Base-by-base conservation (phyloP, 2,113 vertebrate genomes). In the Lagopus leucura region DNA sequence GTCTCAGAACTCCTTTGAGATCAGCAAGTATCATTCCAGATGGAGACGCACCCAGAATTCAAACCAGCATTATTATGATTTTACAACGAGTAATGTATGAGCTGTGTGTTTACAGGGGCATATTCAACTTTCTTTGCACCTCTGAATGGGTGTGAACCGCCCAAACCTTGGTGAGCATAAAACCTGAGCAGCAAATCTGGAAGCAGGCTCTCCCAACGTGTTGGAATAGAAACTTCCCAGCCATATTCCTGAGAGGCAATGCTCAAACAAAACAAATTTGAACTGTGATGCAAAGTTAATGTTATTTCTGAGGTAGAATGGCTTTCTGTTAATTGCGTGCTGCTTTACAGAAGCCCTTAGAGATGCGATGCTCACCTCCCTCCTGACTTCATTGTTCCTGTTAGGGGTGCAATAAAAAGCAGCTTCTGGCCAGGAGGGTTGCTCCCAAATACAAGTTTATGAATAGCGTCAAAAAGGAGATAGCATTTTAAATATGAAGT, bases 1-100 rank as follows among this genome's bases (percentile, higher is more conserved):
- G 48, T 90, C 87, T 91, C 77, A 76, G 86, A 93, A 90, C 69
- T 90, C 91, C 86, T 91, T 36, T 48, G 91, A 86, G 86, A 96
- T 82, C 88, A 92, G 73, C 90, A 77, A 86, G 60, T 67, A 38
- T 48, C 76, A 10, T 66, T 92, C 54, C 4, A 52, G 61, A 63
- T 40, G 40, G 52, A 72, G 73, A 71, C 0, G 6, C 69, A 81
- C 19, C 38, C 61, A 30, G 94, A 90, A 96, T 96, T 81, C 90
- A 12, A 88, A 91, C 40, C 52, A 54, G 76, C 0, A 0, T 43
- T 65, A 40, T 40, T 57, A 11, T 17, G 65, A 32, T 64, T 67
- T 89, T 76, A 40, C 13, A 15, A 40, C 43, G 16, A 48, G 15
- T 58, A 66, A 60, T 50, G 45, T 14, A 30, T 54, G 47, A 74